Evolutionary conservation across 2,113 vertebrate genomes (phyloP).

Genomic region (Myotis lucifugus): DNA sequence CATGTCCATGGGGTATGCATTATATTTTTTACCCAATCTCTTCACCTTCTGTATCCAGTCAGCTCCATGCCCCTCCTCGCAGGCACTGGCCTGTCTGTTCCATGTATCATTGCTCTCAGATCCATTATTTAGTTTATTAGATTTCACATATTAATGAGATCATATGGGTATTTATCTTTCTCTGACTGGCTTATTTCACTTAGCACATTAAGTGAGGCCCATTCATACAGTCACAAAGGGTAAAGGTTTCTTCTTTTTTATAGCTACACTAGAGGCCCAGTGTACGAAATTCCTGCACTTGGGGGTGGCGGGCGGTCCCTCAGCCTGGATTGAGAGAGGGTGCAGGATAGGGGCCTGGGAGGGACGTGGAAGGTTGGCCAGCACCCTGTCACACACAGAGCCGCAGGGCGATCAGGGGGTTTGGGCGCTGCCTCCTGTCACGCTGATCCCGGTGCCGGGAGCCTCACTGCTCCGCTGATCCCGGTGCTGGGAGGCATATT

Average conservation of each 20-base stretch:
- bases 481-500: too few relatives aligned
- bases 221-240: background rate
- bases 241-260: background rate
- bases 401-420: too few relatives aligned
- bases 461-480: too few relatives aligned
- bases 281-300: too few relatives aligned
- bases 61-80: fast-evolving
- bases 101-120: background rate
- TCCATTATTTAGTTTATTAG: background rate
- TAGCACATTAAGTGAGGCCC: background rate
- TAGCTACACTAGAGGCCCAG: background rate
- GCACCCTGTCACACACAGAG: too few relatives aligned
- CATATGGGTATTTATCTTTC: background rate
- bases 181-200: background rate
- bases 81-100: background rate
- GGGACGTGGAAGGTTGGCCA: too few relatives aligned
- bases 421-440: too few relatives aligned
- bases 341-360: too few relatives aligned
- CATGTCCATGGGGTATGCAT: background rate
- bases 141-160: background rate
- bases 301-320: too few relatives aligned
- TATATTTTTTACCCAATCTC: background rate
- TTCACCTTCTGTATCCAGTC: background rate
- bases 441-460: too few relatives aligned
- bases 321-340: too few relatives aligned